Percentiles rank a stretch among this genome's conserved stretches.
Evolutionary conservation across 35 echinoderm and acorn worm species (phyloP).

Genomic region (Nesometra sesokonis): DNA sequence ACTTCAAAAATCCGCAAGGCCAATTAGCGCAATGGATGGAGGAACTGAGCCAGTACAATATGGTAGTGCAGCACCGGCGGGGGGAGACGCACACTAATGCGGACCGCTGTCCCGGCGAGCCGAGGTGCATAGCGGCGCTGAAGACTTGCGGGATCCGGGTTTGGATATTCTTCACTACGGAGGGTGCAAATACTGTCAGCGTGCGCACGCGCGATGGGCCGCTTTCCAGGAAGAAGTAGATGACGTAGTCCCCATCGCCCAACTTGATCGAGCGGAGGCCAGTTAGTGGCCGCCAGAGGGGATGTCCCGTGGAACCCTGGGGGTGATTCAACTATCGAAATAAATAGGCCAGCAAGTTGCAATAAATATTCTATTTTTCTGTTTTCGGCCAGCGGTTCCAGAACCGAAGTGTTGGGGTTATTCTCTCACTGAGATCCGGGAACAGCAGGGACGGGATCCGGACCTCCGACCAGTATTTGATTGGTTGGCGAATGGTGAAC

Average conservation of each 20-base stretch:
- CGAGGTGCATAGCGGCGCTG: neutral
- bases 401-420: neutral
- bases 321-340: neutral
- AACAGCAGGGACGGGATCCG: neutral
- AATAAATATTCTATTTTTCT: neutral
- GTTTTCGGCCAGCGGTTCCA: neutral
- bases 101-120: conserved; percentile 29
- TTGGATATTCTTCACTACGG: neutral
- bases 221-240: neutral
- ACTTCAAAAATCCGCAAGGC: conserved; percentile 41
- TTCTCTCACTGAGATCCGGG: neutral
- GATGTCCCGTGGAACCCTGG: neutral
- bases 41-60: conserved; percentile 17
- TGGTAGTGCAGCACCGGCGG: conserved; percentile 13
- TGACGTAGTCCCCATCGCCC: neutral
- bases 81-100: conserved; percentile 34
- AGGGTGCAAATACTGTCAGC: neutral
- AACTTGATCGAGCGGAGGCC: neutral
- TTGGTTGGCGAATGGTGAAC: neutral
- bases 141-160: no score
- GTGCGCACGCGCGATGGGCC: neutral
- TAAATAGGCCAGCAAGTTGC: neutral
- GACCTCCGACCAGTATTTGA: neutral
- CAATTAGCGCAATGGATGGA: conserved; percentile 46
- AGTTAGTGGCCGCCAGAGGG: neutral